These are phyloP conservation scores for Speoplatyrhinus poulsoni DNA, from an alignment of 2,113 vertebrate species.

Conservation along the genomic window DNA sequence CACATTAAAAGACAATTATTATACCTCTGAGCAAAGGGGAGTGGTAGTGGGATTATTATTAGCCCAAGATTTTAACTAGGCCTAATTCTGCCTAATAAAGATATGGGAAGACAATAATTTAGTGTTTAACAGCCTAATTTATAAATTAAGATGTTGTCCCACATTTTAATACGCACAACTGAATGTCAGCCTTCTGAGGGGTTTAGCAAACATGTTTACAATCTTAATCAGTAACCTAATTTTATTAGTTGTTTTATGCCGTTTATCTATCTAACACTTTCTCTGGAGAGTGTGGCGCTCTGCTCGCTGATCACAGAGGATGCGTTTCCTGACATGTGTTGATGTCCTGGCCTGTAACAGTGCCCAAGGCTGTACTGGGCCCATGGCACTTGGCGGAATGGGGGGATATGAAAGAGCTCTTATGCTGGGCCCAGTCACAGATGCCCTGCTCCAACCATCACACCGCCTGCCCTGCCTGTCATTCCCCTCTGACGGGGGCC, in stretches of 20 bases:
- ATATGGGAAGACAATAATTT: not conserved
- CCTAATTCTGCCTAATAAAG: slow-evolving; percentile 1
- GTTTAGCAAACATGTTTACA: not conserved
- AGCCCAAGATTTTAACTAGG: not conserved
- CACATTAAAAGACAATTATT: slow-evolving; percentile 50
- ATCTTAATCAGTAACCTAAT: slow-evolving; percentile 11
- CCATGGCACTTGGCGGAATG: slow-evolving; percentile 62
- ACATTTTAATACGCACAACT: too few species aligned
- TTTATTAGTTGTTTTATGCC: slow-evolving; percentile 25
- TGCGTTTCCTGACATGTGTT: slow-evolving; percentile 75
- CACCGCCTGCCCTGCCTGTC: slow-evolving; percentile 67
- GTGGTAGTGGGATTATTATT: slow-evolving; percentile 11
- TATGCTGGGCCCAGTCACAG: slow-evolving; percentile 73
- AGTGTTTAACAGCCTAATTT: not conserved
- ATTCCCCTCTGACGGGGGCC: slow-evolving; percentile 73
- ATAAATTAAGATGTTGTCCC: not conserved
- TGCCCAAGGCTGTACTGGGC: slow-evolving; percentile 55
- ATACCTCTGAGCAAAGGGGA: slow-evolving; percentile 15
- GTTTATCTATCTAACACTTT: slow-evolving; percentile 37
- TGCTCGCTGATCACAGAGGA: slow-evolving; percentile 67
- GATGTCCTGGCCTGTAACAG: slow-evolving; percentile 65
- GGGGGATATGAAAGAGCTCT: slow-evolving; percentile 68
- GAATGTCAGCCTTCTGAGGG: slow-evolving; percentile 7
- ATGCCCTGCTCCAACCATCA: slow-evolving; percentile 65
- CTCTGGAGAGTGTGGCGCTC: slow-evolving; percentile 37